Conservation (phyloP, 2,113 vertebrate genomes). For the Arothron firmamentum region DNA sequence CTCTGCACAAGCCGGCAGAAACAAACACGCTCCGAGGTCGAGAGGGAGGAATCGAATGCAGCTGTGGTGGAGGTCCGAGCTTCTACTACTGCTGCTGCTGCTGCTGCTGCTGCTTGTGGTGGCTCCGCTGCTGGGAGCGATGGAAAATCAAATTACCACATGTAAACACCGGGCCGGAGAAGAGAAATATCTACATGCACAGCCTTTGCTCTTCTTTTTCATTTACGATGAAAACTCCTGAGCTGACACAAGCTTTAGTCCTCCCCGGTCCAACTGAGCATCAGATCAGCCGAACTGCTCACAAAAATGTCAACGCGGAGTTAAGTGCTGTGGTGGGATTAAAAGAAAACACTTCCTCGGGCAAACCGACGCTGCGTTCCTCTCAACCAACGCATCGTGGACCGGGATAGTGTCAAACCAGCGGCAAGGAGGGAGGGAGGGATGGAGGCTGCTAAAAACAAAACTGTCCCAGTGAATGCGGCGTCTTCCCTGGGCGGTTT, state of each 20-base stretch:
- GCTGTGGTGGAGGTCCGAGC: conserved; percentile 3
- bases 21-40: background rate
- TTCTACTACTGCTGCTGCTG: conserved; percentile 1
- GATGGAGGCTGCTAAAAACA: conserved; percentile 15
- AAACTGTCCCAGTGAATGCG: conserved; percentile 34
- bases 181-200: conserved; percentile 27
- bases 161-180: conserved; percentile 31
- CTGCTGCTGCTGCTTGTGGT: conserved; percentile 22
- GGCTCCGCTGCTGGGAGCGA: conserved; percentile 29
- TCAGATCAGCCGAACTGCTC: background rate
- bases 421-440: conserved; percentile 4
- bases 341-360: conserved; percentile 36
- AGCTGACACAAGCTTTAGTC: too few relatives aligned
- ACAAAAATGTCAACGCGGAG: conserved; percentile 14
- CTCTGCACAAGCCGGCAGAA: too few relatives aligned
- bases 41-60: conserved; percentile 16
- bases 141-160: conserved; percentile 54
- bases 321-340: background rate
- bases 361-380: conserved; percentile 51
- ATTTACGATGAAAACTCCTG: background rate
- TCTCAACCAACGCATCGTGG: conserved; percentile 54
- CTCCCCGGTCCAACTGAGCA: background rate
- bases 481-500: conserved; percentile 62
- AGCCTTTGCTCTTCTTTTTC: conserved; percentile 11
- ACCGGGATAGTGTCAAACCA: conserved; percentile 19